Evolutionary conservation across 2,113 vertebrate species (phyloP).

Genomic region (Microtus pennsylvanicus): DNA sequence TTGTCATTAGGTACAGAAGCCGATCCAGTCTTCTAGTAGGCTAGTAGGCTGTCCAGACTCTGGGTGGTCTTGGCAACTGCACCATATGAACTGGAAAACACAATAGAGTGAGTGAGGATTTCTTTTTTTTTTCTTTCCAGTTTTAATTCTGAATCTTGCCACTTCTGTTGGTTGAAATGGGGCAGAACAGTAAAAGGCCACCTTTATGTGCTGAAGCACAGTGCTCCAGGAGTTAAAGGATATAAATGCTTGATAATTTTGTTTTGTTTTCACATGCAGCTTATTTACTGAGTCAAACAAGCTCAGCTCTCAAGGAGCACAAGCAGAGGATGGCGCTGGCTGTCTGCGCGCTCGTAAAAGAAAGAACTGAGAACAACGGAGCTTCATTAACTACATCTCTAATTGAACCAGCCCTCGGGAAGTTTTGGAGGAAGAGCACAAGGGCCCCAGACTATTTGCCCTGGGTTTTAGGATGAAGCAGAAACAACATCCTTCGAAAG

Average conservation of each 20-base stretch:
- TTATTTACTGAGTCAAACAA: slow-evolving; percentile 41
- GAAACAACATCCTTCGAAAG: slow-evolving; percentile 24
- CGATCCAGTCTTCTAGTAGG: slow-evolving; percentile 85
- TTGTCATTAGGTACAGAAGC: slow-evolving; percentile 84
- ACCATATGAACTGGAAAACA: slow-evolving; percentile 82
- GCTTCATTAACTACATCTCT: slow-evolving; percentile 31
- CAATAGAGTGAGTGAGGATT: slow-evolving; percentile 80
- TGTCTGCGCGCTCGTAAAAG: slow-evolving; percentile 32
- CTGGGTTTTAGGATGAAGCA: background rate
- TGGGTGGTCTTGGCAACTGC: slow-evolving; percentile 86
- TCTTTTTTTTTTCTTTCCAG: background rate
- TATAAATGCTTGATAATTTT: background rate
- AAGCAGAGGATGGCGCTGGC: background rate
- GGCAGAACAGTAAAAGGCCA: slow-evolving; percentile 56
- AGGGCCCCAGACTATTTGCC: background rate
- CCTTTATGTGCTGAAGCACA: slow-evolving; percentile 27
- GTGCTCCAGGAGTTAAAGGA: slow-evolving; percentile 56
- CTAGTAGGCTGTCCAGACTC: slow-evolving; percentile 83
- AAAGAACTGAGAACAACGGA: slow-evolving; percentile 55
- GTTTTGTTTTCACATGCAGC: slow-evolving; percentile 59
- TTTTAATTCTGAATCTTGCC: slow-evolving; percentile 81
- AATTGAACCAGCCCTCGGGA: background rate
- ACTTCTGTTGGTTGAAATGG: slow-evolving; percentile 74
- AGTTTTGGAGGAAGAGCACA: background rate
- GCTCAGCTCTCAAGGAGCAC: background rate